These are phyloP conservation scores for Latheticus oryzae DNA, from an alignment of 2,888 invertebrate genomes.

Conservation along the genomic window DNA sequence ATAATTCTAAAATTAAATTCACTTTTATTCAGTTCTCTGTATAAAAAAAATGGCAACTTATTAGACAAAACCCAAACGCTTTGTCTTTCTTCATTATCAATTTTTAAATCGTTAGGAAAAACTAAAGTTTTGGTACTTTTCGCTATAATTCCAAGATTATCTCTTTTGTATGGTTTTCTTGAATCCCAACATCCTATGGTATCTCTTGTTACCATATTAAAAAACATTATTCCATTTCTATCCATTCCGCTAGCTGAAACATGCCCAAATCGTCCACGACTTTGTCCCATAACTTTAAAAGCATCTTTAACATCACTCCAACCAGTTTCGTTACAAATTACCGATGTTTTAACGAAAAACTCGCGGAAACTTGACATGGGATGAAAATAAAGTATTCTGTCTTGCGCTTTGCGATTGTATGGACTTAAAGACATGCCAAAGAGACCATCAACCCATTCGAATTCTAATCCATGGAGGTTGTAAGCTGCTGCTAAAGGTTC, in stretches of 20 bases:
- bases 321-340: constrained; percentile 72
- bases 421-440: constrained; percentile 81
- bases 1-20: constrained; percentile 82
- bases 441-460: constrained; percentile 86
- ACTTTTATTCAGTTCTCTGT: constrained; percentile 71
- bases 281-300: constrained; percentile 61
- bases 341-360: constrained; percentile 77
- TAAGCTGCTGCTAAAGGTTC: constrained; percentile 81
- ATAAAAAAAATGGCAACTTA: constrained; percentile 79
- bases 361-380: constrained; percentile 85
- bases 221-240: constrained; percentile 79
- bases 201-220: constrained; percentile 81
- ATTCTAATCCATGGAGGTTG: constrained; percentile 79
- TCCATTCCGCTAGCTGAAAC: constrained; percentile 81
- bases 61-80: constrained; percentile 84
- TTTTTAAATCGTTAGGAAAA: constrained; percentile 84
- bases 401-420: constrained; percentile 64
- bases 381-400: constrained; percentile 80
- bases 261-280: constrained; percentile 74
- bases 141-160: constrained; percentile 74
- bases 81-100: constrained; percentile 77
- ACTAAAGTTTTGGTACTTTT: constrained; percentile 73
- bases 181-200: constrained; percentile 86
- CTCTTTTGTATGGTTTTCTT: constrained; percentile 74
- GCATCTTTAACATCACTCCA: constrained; percentile 62